Conservation (phyloP, 2,113 vertebrate species). For the Muscicapa adusta region DNA sequence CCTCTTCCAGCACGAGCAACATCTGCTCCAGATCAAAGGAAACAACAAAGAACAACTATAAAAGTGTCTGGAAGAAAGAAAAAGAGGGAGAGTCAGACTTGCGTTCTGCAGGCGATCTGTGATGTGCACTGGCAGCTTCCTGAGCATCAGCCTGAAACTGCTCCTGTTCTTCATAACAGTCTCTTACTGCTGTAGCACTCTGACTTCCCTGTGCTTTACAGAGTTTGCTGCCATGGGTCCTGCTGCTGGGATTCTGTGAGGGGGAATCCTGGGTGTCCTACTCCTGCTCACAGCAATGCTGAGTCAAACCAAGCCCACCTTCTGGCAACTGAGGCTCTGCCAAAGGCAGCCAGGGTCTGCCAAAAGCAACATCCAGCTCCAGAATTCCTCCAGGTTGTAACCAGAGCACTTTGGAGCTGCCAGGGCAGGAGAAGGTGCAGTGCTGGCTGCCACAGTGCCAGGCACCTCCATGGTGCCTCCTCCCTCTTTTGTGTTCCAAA, state of each 20-base stretch:
- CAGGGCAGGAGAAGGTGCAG: neutral
- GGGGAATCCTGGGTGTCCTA: neutral
- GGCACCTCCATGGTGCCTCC: neutral
- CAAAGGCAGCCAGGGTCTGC: neutral
- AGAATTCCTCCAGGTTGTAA: neutral
- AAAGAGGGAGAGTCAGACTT: neutral
- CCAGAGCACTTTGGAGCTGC: neutral
- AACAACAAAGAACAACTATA: slow-evolving; percentile 27
- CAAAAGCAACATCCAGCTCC: neutral
- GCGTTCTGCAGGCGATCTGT: slow-evolving; percentile 13
- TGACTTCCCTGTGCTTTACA: neutral
- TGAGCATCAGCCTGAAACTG: neutral
- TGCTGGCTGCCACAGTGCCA: neutral
- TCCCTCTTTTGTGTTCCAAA: neutral
- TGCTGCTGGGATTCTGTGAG: fast-evolving
- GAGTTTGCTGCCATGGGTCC: neutral
- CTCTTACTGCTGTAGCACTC: neutral
- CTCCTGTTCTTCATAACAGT: neutral
- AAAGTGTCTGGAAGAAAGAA: slow-evolving; percentile 8
- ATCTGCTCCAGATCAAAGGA: slow-evolving; percentile 50
- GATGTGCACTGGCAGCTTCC: neutral
- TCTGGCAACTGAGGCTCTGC: fast-evolving
- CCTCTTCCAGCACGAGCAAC: neutral
- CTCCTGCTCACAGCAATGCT: fast-evolving
- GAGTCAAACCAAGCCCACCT: fast-evolving